phyloP scores from a whole-genome alignment of 2,797 vertebrate species.

The Selene dorsalis region DNA sequence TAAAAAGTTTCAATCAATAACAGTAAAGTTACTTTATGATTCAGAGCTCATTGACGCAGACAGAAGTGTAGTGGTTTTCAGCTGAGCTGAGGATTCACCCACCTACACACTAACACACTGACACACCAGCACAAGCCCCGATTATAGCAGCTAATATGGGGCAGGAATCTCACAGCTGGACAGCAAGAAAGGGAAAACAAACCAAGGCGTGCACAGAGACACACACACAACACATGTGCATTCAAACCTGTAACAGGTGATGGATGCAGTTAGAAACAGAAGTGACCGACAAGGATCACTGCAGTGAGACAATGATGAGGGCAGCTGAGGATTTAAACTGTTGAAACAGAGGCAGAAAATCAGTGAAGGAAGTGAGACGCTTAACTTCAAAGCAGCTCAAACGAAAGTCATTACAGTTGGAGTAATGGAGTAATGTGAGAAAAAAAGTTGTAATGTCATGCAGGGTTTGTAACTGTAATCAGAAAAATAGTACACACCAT shows the following conservation, averaged over 20 bases:
- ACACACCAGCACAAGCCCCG: constrained; percentile 48
- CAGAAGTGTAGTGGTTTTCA: constrained; percentile 5
- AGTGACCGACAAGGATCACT: not conserved
- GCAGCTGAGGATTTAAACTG: constrained; percentile 2
- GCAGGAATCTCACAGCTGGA: constrained; percentile 71
- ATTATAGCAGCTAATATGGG: constrained; percentile 41
- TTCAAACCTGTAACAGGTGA: not conserved
- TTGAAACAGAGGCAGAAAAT: constrained; percentile 10
- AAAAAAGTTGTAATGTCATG: not conserved
- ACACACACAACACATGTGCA: constrained; percentile 3
- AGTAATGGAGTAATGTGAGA: constrained; percentile 29
- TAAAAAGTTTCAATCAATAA: not conserved
- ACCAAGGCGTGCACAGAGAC: constrained; percentile 20
- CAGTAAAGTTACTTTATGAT: not conserved
- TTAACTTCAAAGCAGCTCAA: constrained; percentile 5
- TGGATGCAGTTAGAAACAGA: not conserved
- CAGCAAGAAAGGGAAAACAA: constrained; percentile 45
- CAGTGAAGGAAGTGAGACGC: not conserved
- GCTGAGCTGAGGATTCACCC: constrained; percentile 48
- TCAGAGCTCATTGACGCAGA: not conserved
- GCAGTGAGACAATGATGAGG: not conserved
- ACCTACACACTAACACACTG: constrained; percentile 51
- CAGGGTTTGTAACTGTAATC: too few relatives aligned
- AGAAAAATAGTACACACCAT: too few relatives aligned
- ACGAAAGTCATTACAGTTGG: constrained; percentile 8